Evolutionary conservation across 2,888 invertebrate species (phyloP), one percentile per base, ranked within the genome.

Genomic region (Dromius quadrimaculatus): DNA sequence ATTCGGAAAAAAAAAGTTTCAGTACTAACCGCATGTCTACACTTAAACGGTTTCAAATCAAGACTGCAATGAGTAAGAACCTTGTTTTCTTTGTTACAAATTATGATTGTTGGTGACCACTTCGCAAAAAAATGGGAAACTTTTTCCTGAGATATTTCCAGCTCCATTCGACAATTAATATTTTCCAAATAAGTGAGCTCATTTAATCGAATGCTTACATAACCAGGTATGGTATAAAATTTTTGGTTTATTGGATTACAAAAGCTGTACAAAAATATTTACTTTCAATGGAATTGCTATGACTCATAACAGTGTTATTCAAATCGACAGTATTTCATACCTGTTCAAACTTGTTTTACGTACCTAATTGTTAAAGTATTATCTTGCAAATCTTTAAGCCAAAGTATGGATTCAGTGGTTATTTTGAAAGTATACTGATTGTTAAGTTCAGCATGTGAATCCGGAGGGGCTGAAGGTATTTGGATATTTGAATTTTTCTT

Each of bases 401-500:
- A 54, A 13, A 15, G 8, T 54, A 54, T 28, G 0, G 50, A 54
- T 28, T 54, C 50, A 54, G 28, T 54, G 2, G 28, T 28, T 15
- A 54, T 28, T 54, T 54, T 54, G 6, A 54, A 54, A 54, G 50
- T 23, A 28, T 54, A 54, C 13, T 54, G 50, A 54, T 54, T 23
- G 28, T 13, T 54, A 11, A 54, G 23, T 8, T 54, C 50, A 13
- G 9, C 15, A 54, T 13, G 11, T 54, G 50, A 15, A 8, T 54
- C 28, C 9, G 28, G 13, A 28, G 23, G 11, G 28, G 13, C n/a
- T 22, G 5, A 47, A 22, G 20, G 47, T 54, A 28, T 54, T 54
- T 23, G 15, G 45, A 22, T 11, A 11, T n/a, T 50, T 15, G 1
- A 20, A 22, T 6, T 50, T 22, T 20, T 23, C 23, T 23, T 50